Evolutionary conservation across 2,888 invertebrate genomes (phyloP).

Genomic region (Chelonus formosanus): DNA sequence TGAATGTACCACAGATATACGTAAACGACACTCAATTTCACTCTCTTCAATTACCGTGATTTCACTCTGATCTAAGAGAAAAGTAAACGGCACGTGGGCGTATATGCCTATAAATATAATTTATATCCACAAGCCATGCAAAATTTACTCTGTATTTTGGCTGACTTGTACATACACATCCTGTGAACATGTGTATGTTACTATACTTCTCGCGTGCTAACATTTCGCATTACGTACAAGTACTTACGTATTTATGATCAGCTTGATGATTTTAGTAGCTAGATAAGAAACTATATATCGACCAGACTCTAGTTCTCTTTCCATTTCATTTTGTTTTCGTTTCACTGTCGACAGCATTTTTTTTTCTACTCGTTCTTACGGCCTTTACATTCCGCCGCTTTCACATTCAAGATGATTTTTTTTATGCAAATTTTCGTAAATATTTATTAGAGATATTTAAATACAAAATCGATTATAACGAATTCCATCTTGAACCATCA

Average conservation of each 20-base stretch:
- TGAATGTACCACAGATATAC: constrained; percentile 9
- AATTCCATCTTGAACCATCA: too few relatives aligned
- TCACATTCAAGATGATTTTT: too few relatives aligned
- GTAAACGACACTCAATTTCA: constrained; percentile 41
- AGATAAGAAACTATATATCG: constrained; percentile 39
- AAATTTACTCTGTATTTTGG: constrained; percentile 29
- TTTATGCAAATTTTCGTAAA: too few relatives aligned
- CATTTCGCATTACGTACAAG: constrained; percentile 43
- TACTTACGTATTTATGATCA: constrained; percentile 46
- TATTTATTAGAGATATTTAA: too few relatives aligned
- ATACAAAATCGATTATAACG: background rate
- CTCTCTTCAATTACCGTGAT: constrained; percentile 45
- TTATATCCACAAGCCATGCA: constrained; percentile 41
- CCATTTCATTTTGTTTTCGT: constrained; percentile 4
- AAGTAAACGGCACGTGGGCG: constrained; percentile 39
- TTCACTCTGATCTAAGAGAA: constrained; percentile 39
- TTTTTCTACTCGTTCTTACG: constrained; percentile 11
- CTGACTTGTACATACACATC: background rate
- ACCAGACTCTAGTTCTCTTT: constrained; percentile 28
- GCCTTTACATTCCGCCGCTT: constrained; percentile 4
- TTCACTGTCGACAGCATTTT: constrained; percentile 9
- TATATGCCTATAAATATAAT: constrained; percentile 42
- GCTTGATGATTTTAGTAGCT: constrained; percentile 39
- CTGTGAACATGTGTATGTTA: constrained; percentile 14
- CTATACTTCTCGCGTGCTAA: constrained; percentile 42